phyloP scores from a whole-genome alignment of 2,113 vertebrate species.

The Phaethornis superciliosus region DNA sequence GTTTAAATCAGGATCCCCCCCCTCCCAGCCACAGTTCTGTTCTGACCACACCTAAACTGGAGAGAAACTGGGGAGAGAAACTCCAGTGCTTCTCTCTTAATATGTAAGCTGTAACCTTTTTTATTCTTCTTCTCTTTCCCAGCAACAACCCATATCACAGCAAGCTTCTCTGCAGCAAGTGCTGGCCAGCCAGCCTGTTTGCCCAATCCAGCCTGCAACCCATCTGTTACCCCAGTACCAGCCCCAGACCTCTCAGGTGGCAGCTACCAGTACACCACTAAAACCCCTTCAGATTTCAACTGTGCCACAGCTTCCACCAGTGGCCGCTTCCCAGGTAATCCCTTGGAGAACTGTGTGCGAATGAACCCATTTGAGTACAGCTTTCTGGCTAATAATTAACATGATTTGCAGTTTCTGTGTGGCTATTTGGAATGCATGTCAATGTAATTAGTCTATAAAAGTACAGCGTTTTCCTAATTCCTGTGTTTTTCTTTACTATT shows the following conservation, averaged over 20 bases:
- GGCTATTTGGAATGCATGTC: neutral
- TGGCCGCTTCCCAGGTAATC: slow-evolving; percentile 83
- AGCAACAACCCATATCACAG: slow-evolving; percentile 70
- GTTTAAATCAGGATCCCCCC: neutral
- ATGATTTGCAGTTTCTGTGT: neutral
- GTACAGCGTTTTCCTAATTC: neutral
- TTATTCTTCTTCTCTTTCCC: neutral
- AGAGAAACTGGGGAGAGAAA: fast-evolving
- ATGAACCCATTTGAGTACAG: fast-evolving
- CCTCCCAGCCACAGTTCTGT: fast-evolving
- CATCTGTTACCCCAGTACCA: slow-evolving; percentile 74
- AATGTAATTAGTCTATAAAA: neutral
- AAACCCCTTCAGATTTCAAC: slow-evolving; percentile 85
- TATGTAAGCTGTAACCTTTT: fast-evolving
- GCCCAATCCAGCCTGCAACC: slow-evolving; percentile 67
- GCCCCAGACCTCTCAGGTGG: slow-evolving; percentile 71
- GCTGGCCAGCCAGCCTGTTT: slow-evolving; percentile 73
- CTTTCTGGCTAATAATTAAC: neutral
- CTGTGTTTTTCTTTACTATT: neutral
- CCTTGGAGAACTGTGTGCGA: neutral
- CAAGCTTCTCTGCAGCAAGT: slow-evolving; percentile 76
- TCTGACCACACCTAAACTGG: neutral
- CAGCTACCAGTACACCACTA: slow-evolving; percentile 62
- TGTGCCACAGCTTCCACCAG: slow-evolving; percentile 65
- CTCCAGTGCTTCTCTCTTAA: fast-evolving